These are phyloP conservation scores for Hyppa rectilinea DNA, from an alignment of 2,888 invertebrate species.

Conservation along the genomic window DNA sequence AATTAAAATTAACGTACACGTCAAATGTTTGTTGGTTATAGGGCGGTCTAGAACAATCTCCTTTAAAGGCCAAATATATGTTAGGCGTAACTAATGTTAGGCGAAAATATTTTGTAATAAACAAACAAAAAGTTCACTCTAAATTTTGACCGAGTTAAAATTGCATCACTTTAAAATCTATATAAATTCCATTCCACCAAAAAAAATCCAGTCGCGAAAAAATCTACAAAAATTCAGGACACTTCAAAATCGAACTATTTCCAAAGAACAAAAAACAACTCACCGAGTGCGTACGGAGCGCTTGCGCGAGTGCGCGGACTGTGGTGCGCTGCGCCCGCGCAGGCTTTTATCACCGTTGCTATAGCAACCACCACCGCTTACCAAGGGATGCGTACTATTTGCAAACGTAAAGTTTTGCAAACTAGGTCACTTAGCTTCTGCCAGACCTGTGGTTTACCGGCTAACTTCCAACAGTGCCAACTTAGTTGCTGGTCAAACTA, in stretches of 20 bases:
- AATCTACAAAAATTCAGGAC: conserved; percentile 28
- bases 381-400: conserved; percentile 64
- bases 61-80: too few relatives aligned
- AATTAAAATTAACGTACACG: too few relatives aligned
- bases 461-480: conserved; percentile 33
- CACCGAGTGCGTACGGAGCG: conserved; percentile 87
- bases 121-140: conserved; percentile 18
- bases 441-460: conserved; percentile 55
- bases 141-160: conserved; percentile 2
- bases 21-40: too few relatives aligned
- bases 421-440: conserved; percentile 66
- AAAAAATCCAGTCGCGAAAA: neutral
- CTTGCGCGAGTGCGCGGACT: conserved; percentile 83
- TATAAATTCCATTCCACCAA: neutral
- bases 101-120: neutral
- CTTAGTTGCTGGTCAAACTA: conserved; percentile 47
- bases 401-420: conserved; percentile 69
- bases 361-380: conserved; percentile 78
- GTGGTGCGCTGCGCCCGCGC: conserved; percentile 71
- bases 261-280: conserved; percentile 72
- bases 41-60: too few relatives aligned
- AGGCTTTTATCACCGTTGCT: conserved; percentile 80
- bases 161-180: conserved; percentile 16
- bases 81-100: too few relatives aligned
- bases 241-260: conserved; percentile 54